phyloP scores from a whole-genome alignment of 2,113 vertebrate species.

The Siniperca chuatsi region DNA sequence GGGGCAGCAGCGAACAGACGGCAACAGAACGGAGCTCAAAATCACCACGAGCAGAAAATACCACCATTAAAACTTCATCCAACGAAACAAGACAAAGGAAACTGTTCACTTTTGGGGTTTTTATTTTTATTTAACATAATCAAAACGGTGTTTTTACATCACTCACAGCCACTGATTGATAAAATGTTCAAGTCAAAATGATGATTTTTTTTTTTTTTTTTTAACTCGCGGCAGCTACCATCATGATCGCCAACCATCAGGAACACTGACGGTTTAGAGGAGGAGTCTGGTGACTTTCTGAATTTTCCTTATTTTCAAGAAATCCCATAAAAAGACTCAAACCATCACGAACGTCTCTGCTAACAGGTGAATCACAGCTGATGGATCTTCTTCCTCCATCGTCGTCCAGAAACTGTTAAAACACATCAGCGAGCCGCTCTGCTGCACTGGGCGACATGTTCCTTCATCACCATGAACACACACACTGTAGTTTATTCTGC shows the following conservation, averaged over 20 bases:
- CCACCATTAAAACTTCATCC: no score
- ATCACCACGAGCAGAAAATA: no score
- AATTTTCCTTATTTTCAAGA: neutral
- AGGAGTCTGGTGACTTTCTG: neutral
- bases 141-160: conserved; percentile 3
- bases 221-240: neutral
- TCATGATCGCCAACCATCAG: neutral
- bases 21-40: no score
- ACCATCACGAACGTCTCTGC: neutral
- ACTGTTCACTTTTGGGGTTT: neutral
- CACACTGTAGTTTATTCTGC: no score
- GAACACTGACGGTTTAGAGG: neutral
- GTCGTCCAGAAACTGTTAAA: no score
- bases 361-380: no score
- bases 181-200: conserved; percentile 7
- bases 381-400: no score
- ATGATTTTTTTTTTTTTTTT: neutral
- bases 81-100: no score
- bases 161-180: neutral
- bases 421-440: no score
- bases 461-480: no score
- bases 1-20: no score
- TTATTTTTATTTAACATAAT: conserved; percentile 14
- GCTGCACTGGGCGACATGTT: no score
- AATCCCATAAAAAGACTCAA: neutral